A percentile compares a stretch with the other conserved stretches of the same genome.
Evolutionary conservation across 2,113 vertebrate species (phyloP).

Genomic region (Zosterops pallidus): DNA sequence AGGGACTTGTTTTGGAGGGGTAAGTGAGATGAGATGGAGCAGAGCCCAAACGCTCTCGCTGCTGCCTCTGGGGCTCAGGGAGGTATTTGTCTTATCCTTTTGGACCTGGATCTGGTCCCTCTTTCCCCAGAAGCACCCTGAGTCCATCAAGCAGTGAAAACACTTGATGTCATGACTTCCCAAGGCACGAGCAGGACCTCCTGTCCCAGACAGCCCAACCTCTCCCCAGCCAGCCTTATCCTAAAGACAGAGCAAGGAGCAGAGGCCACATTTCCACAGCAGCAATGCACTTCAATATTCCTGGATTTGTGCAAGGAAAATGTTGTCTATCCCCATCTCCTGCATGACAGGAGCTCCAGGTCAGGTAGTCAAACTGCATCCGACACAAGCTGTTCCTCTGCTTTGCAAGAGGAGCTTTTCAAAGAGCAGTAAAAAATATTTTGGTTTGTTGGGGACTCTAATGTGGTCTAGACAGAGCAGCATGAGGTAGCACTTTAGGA

Average conservation of each 20-base stretch:
- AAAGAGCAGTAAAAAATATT: neutral
- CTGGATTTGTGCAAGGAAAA: neutral
- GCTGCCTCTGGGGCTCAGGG: neutral
- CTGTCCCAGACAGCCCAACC: neutral
- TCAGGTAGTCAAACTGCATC: neutral
- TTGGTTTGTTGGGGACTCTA: neutral
- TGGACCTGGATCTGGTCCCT: neutral
- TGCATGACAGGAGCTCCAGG: accelerated
- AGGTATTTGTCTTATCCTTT: neutral
- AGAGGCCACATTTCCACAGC: neutral
- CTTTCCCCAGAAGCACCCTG: neutral
- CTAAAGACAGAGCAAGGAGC: neutral
- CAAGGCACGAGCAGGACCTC: neutral
- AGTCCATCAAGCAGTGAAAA: neutral
- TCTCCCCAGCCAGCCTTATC: neutral
- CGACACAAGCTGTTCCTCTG: neutral
- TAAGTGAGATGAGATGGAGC: conserved; percentile 26
- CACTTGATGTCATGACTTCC: neutral
- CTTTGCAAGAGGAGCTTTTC: neutral
- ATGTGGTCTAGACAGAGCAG: neutral
- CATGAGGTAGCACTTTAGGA: neutral
- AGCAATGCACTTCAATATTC: neutral
- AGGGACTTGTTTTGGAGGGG: conserved; percentile 36
- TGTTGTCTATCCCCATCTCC: neutral
- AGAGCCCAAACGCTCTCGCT: neutral